Base-by-base conservation (phyloP, 2,797 vertebrate species). In the Erpetoichthys calabaricus region DNA sequence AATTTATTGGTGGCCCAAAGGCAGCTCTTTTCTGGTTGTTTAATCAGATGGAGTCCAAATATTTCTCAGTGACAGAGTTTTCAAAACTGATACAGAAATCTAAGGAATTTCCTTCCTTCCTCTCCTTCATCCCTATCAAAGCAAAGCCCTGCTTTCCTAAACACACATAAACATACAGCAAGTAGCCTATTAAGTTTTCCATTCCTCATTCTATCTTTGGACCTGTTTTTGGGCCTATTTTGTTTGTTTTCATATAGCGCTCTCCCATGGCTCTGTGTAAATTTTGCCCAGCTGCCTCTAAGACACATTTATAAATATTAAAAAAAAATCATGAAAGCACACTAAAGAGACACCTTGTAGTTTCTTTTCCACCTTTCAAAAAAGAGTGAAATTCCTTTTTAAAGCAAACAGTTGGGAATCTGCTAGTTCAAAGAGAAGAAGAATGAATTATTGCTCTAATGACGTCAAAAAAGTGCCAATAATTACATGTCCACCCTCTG, bases 71-170 rank as follows among this genome's bases (percentile, higher is more conserved):
- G 73, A 69, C 65, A 57, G 65, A 61, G 65, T 72, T 68, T 64
- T 57, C 71, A 65, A 57, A 64, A 66, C 64, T 42, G 66, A 75
- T 72, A 74, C n/a, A 72, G 63, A 63, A 56, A 79, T 79, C 70
- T 73, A 55, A 75, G 78, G 79, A 79, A 84, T 84, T 75, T 75
- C 70, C 73, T 72, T 59, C 53, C 62, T 60, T 72, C 65, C 46
- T 8, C 43, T 46, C 53, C 42, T 42, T 61, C 41, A n/a, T 72
- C 25, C 64, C 52, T 51, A 56, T 70, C 51, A 60, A 59, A 73
- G 56, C 44, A 3, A 7, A 70, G 64, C 42, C 52, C 58, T 57
- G 54, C 55, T 64, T 5, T 51, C 49, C 45, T 8, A 51, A 5
- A 49, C 2, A 7, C 51, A 45, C 5, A 2, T 41, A 9, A 49